Evolutionary conservation across 2,113 vertebrate genomes (phyloP).

Genomic region (Girardinichthys multiradiatus): DNA sequence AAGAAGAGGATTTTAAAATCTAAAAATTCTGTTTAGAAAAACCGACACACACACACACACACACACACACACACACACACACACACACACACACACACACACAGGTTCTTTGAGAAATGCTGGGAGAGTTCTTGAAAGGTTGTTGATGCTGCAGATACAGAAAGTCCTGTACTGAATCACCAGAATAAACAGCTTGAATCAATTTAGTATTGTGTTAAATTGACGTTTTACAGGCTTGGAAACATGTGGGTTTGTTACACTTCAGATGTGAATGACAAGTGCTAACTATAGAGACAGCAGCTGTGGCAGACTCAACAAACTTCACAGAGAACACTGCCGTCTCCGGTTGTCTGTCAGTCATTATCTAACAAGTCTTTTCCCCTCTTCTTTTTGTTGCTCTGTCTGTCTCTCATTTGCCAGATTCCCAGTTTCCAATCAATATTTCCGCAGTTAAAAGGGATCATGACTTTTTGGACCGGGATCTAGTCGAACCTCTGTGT

Average conservation of each 20-base stretch:
- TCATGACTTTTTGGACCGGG: constrained; percentile 97
- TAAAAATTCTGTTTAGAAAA: constrained; percentile 27
- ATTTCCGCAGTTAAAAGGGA: constrained; percentile 94
- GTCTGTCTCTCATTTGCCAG: constrained; percentile 71
- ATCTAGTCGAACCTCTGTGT: constrained; percentile 96
- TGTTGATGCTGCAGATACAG: constrained; percentile 16
- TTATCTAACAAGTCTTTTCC: constrained; percentile 1
- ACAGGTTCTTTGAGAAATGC: constrained; percentile 26
- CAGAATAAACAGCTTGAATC: constrained; percentile 46
- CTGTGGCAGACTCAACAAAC: constrained; percentile 17
- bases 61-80: too few species aligned
- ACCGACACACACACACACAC: neutral
- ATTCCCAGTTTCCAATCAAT: constrained; percentile 94
- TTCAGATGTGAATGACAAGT: constrained; percentile 17
- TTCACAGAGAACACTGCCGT: constrained; percentile 22
- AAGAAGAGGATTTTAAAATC: constrained; percentile 48
- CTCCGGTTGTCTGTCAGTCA: constrained; percentile 36
- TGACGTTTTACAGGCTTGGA: constrained; percentile 25
- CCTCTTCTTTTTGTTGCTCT: neutral
- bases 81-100: constrained; percentile 3
- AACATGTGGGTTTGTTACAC: constrained; percentile 24
- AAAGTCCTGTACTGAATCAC: constrained; percentile 30
- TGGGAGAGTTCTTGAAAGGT: constrained; percentile 44
- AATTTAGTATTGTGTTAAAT: constrained; percentile 40
- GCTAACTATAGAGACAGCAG: constrained; percentile 11